phyloP scores from a whole-genome alignment of 2,113 vertebrate species.

The Calidris pygmaea region DNA sequence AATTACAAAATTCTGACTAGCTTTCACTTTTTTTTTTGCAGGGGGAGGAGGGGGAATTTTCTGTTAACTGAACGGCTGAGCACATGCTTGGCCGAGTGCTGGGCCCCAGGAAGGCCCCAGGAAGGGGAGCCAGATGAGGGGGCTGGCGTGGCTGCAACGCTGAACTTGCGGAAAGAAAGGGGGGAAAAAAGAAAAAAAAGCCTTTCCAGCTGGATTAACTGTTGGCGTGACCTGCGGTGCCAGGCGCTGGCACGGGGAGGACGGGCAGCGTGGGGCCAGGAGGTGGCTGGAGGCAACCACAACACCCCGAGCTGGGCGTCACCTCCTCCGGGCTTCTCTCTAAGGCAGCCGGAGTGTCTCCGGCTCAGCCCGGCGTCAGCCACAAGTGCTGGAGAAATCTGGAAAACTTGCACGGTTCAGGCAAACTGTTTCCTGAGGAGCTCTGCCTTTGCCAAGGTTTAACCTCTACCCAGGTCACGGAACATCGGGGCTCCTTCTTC shows the following conservation, averaged over 20 bases:
- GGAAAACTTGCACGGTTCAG: background rate
- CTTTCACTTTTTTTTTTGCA: background rate
- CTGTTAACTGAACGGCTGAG: background rate
- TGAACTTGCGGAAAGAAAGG: background rate
- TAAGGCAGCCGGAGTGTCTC: background rate
- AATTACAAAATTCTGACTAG: background rate
- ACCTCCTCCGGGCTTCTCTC: background rate
- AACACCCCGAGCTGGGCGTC: accelerated
- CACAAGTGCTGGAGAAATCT: background rate
- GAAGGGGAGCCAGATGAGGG: background rate
- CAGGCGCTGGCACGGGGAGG: background rate
- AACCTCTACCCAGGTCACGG: background rate
- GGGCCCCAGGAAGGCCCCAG: background rate
- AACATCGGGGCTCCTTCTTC: background rate
- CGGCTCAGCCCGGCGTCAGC: background rate
- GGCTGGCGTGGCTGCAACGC: background rate
- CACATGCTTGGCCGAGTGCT: background rate
- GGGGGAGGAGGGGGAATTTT: background rate
- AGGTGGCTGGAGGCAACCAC: background rate
- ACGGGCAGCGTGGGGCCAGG: background rate
- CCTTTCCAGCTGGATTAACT: background rate
- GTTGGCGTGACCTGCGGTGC: accelerated
- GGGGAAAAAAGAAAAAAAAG: background rate
- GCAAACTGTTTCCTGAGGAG: background rate
- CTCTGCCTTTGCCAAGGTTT: background rate